Conservation (phyloP, 2,888 invertebrate genomes). For the Drosophila sordidula region DNA sequence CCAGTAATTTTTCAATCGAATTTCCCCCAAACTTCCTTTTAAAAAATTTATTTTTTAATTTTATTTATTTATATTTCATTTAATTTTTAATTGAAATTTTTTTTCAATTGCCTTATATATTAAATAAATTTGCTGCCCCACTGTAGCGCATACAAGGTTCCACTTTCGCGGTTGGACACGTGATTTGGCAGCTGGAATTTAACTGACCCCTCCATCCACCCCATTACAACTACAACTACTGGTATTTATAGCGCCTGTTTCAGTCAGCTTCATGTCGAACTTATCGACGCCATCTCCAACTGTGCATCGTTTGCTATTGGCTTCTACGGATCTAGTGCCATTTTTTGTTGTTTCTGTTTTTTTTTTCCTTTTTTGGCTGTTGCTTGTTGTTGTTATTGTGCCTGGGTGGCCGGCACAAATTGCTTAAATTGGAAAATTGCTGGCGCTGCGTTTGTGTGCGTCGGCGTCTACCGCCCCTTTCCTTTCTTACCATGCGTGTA, state of each 20-base stretch:
- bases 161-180: conserved; percentile 18
- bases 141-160: conserved; percentile 29
- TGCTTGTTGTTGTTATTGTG: conserved; percentile 42
- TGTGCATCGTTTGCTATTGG: conserved; percentile 31
- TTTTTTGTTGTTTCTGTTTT: conserved; percentile 2
- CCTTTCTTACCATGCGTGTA: conserved; percentile 4
- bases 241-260: conserved; percentile 47
- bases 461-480: background rate
- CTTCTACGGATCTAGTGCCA: conserved; percentile 21
- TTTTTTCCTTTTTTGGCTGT: conserved; percentile 15
- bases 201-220: conserved; percentile 15
- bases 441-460: conserved; percentile 65
- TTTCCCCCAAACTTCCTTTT: too few species aligned
- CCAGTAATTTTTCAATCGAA: background rate
- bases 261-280: conserved; percentile 56
- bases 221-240: conserved; percentile 1
- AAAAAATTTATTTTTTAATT: too few species aligned
- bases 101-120: background rate
- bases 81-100: too few species aligned
- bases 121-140: conserved; percentile 12
- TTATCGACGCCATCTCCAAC: conserved; percentile 58
- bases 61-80: too few species aligned
- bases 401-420: conserved; percentile 68
- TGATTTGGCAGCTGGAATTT: conserved; percentile 25
- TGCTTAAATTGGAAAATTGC: conserved; percentile 80